Base-by-base conservation (phyloP, 2,113 vertebrate genomes). In the Apodemus sylvaticus region DNA sequence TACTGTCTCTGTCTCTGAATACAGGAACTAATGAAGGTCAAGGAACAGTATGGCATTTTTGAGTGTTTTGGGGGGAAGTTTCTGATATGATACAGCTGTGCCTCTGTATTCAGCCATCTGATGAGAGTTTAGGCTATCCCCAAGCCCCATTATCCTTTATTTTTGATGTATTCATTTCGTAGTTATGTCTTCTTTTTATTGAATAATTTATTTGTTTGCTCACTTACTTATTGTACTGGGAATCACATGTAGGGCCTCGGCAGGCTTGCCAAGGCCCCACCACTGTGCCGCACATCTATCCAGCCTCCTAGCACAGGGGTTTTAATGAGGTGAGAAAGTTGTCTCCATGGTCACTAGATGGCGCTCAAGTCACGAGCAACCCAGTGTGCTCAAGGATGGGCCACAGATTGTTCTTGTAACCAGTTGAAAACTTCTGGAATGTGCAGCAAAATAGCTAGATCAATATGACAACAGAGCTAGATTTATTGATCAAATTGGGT, bases 321-420 rank as follows among this genome's bases (percentile, higher is more conserved):
- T 79, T 83, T 36, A 22, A 13, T 1, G 29, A 58, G 16, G 3
- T 0, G 51, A 86, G 74, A 60, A 73, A 90, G 70, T 29, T 62
- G 34, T 86, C 86, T 45, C 12, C 22, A 6, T 64, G 86, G 53
- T 87, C 97, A 96, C 94, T 97, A 97, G 97, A 79, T 98, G 97
- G 97, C 48, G 86, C 82, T 74, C 86, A 87, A 92, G 89, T 45
- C 93, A 60, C 0, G 14, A 86, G 55, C 64, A 97, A 66, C 7
- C 10, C 39, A 0, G 11, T 0, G 26, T 66, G 60, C 77, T 68
- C 58, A 20, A 24, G 36, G 58, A 45, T 12, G 62, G 42, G 51
- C 73, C 83, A 19, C 39, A 31, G 82, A 19, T 16, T 62, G 7
- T 83, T 60, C 86, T 81, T 66, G 71, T 39, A 45, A 34, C 53